Base-by-base conservation (phyloP, 1,140 invertebrate species). In the Leptopilina clavipes region DNA sequence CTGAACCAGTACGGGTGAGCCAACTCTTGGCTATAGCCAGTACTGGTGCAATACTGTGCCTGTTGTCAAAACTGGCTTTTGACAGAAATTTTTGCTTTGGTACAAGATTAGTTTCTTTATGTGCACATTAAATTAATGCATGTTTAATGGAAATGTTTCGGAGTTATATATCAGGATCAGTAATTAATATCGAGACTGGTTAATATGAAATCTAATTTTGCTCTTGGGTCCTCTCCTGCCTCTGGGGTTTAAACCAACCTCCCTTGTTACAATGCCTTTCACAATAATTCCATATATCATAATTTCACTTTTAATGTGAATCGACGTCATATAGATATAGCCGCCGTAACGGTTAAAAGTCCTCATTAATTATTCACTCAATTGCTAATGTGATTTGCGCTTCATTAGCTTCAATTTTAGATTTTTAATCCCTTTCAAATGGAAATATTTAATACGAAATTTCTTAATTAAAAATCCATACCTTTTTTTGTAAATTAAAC, bases 171-270 rank as follows among this genome's bases (percentile, higher is more conserved):
- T 56, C 52, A 18, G 14, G 17, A 59, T 59, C 19, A 59, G 54
- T 25, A 59, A 22, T 59, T 59, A 59, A 59, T 59, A 19, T 25
- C 9, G 54, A 59, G 10, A 18, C 22, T 25, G 54, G 11, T 25
- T 25, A 59, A 59, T 59, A 59, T 59, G 54, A 25, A 59, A 59
- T 59, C 56, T 14, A 59, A 59, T 59, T 22, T 59, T 25, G 56
- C 56, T 59, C 22, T 25, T 59, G 56, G 56, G 22, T 59, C 22
- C 56, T 31, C 18, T 59, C 14, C 12, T 12, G 22, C 56, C 19
- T 59, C 8, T 1, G 17, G 18, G 19, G 18, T 56, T 25, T 56
- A 19, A 22, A 19, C 19, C 8, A 56, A 19, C 18, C 7, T 59
- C 18, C 22, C 56, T 14, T 59, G 56, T 3, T 59, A 25, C 22